These are phyloP conservation scores for Pseudomyrmex concolor DNA, from an alignment of 1,140 invertebrate genomes.

Conservation along the genomic window DNA sequence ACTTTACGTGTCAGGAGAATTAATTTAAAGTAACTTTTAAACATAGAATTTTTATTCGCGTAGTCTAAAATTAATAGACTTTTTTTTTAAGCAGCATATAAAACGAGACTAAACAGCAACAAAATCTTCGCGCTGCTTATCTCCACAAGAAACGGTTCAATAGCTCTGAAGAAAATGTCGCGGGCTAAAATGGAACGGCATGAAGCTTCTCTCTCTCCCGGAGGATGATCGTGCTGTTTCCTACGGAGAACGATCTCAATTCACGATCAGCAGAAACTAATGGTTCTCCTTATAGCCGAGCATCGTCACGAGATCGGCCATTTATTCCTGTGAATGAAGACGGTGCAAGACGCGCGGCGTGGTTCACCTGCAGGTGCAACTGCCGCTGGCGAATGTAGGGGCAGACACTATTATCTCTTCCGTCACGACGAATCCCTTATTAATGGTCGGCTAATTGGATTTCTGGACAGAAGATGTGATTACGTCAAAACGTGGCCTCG, in stretches of 20 bases:
- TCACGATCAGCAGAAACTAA: constrained; percentile 68
- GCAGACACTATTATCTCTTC: constrained; percentile 75
- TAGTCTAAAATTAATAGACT: no score
- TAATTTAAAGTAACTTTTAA: no score
- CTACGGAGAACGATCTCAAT: constrained; percentile 75
- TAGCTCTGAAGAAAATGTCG: constrained; percentile 26
- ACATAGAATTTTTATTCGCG: no score
- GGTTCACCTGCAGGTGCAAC: constrained; percentile 44
- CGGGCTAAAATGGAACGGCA: constrained; percentile 32
- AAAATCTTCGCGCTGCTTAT: constrained; percentile 3
- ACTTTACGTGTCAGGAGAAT: no score
- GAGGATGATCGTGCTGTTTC: constrained; percentile 42
- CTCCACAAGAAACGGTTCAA: constrained; percentile 16
- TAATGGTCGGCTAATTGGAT: constrained; percentile 82
- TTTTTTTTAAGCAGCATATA: no score
- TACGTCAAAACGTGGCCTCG: constrained; percentile 57
- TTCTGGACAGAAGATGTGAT: constrained; percentile 70
- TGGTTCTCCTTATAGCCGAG: constrained; percentile 57
- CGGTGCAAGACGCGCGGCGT: constrained; percentile 44
- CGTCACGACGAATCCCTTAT: constrained; percentile 76
- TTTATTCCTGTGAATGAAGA: constrained; percentile 53
- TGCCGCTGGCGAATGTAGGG: constrained; percentile 43
- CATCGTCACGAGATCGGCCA: constrained; percentile 33
- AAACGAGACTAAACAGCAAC: no score
- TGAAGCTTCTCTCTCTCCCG: neutral